Percentiles rank a stretch among this genome's conserved stretches.
Conservation (phyloP, 2,888 invertebrate species). For the Taenaris catops region DNA sequence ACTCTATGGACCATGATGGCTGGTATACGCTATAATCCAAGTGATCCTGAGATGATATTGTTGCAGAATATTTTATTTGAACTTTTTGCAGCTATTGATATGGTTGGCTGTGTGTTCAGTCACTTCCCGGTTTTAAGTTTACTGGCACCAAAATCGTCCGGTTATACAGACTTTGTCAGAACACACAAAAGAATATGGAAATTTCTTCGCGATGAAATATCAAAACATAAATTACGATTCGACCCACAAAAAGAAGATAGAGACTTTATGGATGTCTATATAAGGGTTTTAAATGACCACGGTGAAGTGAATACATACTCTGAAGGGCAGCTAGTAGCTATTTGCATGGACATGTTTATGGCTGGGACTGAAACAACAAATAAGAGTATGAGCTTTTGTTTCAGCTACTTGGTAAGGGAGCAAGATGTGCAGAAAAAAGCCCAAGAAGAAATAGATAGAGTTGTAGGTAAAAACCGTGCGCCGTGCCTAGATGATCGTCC, state of each 20-base stretch:
- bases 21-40: slow-evolving; percentile 84
- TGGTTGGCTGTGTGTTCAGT: slow-evolving; percentile 89
- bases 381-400: slow-evolving; percentile 88
- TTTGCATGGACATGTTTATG: slow-evolving; percentile 92
- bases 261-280: slow-evolving; percentile 91
- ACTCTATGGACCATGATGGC: slow-evolving; percentile 93
- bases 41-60: slow-evolving; percentile 83
- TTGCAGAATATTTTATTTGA: slow-evolving; percentile 85
- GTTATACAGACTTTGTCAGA: slow-evolving; percentile 86
- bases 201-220: slow-evolving; percentile 85
- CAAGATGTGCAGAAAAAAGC: slow-evolving; percentile 87
- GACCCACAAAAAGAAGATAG: slow-evolving; percentile 81
- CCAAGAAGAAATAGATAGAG: slow-evolving; percentile 87
- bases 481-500: slow-evolving; percentile 86
- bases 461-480: slow-evolving; percentile 83
- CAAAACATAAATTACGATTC: slow-evolving; percentile 83
- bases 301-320: slow-evolving; percentile 79
- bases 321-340: slow-evolving; percentile 88
- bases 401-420: slow-evolving; percentile 85
- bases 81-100: slow-evolving; percentile 86
- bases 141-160: slow-evolving; percentile 87
- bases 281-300: slow-evolving; percentile 82
- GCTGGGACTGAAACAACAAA: slow-evolving; percentile 93
- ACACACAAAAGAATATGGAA: slow-evolving; percentile 86
- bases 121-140: slow-evolving; percentile 87